These are phyloP conservation scores for Unio delphinus DNA, from an alignment of 2,888 invertebrate genomes.

Conservation along the genomic window DNA sequence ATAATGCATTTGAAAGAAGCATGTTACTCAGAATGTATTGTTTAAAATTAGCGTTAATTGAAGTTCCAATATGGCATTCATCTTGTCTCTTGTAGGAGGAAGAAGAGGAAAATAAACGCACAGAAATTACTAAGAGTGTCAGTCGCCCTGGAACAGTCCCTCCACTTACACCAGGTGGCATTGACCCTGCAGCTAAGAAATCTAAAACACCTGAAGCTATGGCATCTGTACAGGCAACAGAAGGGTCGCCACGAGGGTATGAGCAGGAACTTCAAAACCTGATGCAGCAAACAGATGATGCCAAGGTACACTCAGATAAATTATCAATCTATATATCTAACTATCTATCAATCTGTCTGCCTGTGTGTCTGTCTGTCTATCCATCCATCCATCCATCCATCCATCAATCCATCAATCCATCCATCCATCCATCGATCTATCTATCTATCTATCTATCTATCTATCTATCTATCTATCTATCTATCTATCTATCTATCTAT, in stretches of 20 bases:
- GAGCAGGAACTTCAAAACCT: constrained; percentile 55
- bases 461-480: too few relatives aligned
- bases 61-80: not conserved
- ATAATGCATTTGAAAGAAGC: too few relatives aligned
- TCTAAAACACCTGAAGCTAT: constrained; percentile 21
- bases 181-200: constrained; percentile 26
- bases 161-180: constrained; percentile 16
- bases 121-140: constrained; percentile 40
- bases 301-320: constrained; percentile 51
- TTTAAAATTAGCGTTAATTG: too few relatives aligned
- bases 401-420: too few relatives aligned
- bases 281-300: constrained; percentile 67
- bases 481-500: too few relatives aligned
- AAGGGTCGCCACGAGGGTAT: constrained; percentile 17
- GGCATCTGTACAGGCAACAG: constrained; percentile 4
- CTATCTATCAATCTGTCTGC: too few relatives aligned
- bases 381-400: too few relatives aligned
- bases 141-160: constrained; percentile 31
- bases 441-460: too few relatives aligned
- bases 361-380: too few relatives aligned
- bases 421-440: too few relatives aligned
- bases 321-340: not conserved
- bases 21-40: too few relatives aligned
- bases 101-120: constrained; percentile 46
- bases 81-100: constrained; percentile 34